Conservation (phyloP, 1,140 invertebrate species). For the Papilio xuthus region DNA sequence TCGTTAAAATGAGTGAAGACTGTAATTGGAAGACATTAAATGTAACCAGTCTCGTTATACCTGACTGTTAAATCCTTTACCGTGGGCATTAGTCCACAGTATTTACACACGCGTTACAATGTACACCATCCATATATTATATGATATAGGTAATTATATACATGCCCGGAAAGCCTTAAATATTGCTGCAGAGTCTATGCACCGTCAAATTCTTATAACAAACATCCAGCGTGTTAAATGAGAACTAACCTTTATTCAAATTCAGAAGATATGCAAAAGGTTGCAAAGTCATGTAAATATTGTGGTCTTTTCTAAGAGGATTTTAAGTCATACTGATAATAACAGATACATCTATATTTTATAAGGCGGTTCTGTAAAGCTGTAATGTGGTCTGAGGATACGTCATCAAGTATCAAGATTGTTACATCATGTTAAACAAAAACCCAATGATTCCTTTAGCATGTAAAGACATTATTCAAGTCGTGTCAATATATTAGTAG, state of each 20-base stretch:
- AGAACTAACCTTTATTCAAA: constrained; percentile 32
- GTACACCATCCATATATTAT: constrained; percentile 45
- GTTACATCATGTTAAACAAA: not conserved
- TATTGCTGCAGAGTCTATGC: not conserved
- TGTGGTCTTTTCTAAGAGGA: too few species aligned
- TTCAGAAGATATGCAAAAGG: constrained; percentile 11
- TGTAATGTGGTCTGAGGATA: too few species aligned
- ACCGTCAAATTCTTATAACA: not conserved
- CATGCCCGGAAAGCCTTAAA: not conserved
- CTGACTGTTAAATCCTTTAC: constrained; percentile 76
- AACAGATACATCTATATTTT: too few species aligned
- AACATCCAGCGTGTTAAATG: not conserved
- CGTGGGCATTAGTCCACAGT: constrained; percentile 72
- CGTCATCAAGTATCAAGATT: not conserved
- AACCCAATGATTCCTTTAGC: not conserved
- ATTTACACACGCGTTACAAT: constrained; percentile 74
- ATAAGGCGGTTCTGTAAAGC: too few species aligned
- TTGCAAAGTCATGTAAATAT: not conserved
- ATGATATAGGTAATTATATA: not conserved
- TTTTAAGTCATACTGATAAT: too few species aligned
- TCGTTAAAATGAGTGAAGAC: constrained; percentile 75
- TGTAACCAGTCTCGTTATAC: constrained; percentile 72
- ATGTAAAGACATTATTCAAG: not conserved
- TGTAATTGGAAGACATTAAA: constrained; percentile 81
- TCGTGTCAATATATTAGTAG: constrained; percentile 32